Percentiles rank a stretch among this genome's conserved stretches.
phyloP scores from a whole-genome alignment of 2,888 invertebrate species.

The Nomada fabriciana region DNA sequence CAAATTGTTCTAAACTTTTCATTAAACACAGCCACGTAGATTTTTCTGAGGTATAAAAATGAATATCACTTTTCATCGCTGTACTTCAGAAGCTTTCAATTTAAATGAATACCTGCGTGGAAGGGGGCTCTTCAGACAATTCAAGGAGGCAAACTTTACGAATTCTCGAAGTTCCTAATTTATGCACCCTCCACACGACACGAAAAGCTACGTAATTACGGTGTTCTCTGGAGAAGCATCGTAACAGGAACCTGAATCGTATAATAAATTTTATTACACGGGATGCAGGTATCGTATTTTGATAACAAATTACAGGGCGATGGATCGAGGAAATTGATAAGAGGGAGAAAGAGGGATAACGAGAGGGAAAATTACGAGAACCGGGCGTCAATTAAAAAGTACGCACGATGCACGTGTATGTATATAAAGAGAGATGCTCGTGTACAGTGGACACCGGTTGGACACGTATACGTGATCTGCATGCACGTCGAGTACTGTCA shows the following conservation, averaged over 20 bases:
- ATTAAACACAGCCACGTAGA: too few species aligned
- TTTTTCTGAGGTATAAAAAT: too few species aligned
- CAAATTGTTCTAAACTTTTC: background rate
- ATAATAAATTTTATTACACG: constrained; percentile 18
- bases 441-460: background rate
- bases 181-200: constrained; percentile 29
- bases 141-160: background rate
- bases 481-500: constrained; percentile 22
- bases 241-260: background rate
- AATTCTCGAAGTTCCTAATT: constrained; percentile 31
- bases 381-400: constrained; percentile 34
- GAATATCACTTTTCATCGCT: too few species aligned
- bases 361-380: constrained; percentile 16
- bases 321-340: background rate
- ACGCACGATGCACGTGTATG: background rate
- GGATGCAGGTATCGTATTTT: constrained; percentile 7
- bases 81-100: too few species aligned
- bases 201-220: constrained; percentile 32
- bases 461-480: constrained; percentile 18
- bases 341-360: background rate
- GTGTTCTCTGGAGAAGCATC: background rate
- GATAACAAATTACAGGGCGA: constrained; percentile 19
- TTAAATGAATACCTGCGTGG: too few species aligned
- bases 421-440: background rate
- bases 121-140: background rate